A percentile compares a stretch with the other conserved stretches of the same genome.
Conservation (phyloP, 2,797 vertebrate genomes). For the Echeneis naucrates region DNA sequence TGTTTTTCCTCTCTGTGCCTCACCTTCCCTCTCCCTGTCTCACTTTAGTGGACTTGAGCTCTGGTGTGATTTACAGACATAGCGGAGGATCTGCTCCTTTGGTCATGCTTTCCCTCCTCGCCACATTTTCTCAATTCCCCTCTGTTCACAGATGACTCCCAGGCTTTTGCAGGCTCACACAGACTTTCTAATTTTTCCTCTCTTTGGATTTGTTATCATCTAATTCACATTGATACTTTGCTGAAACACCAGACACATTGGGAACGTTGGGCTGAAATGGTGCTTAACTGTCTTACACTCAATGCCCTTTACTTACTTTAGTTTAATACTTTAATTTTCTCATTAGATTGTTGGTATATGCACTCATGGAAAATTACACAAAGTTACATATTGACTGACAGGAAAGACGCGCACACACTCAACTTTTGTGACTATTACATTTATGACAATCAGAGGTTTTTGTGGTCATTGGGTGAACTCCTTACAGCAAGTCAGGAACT, state of each 20-base stretch:
- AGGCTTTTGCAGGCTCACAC: slow-evolving; percentile 44
- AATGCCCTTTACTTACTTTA: slow-evolving; percentile 9
- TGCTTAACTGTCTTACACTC: background rate
- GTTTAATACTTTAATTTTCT: slow-evolving; percentile 28
- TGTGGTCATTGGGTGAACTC: slow-evolving; percentile 59
- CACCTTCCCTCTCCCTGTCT: background rate
- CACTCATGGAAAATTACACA: slow-evolving; percentile 29
- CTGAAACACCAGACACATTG: slow-evolving; percentile 13
- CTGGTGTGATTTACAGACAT: slow-evolving; percentile 67
- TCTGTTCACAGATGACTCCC: slow-evolving; percentile 61
- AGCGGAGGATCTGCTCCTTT: slow-evolving; percentile 59
- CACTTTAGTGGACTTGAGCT: slow-evolving; percentile 30
- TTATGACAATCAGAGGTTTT: slow-evolving; percentile 32
- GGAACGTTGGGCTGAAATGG: too few species aligned
- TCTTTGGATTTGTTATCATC: background rate
- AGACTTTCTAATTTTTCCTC: background rate
- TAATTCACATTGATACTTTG: slow-evolving; percentile 24
- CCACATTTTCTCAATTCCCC: slow-evolving; percentile 65
- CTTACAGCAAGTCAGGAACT: slow-evolving; percentile 37
- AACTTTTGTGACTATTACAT: slow-evolving; percentile 9
- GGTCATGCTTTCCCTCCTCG: slow-evolving; percentile 60
- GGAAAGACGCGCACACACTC: background rate
- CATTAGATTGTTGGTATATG: background rate
- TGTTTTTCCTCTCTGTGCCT: background rate
- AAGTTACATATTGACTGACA: slow-evolving; percentile 8